Base-by-base conservation (phyloP, 1,140 invertebrate genomes). In the Eriocheir sinensis region DNA sequence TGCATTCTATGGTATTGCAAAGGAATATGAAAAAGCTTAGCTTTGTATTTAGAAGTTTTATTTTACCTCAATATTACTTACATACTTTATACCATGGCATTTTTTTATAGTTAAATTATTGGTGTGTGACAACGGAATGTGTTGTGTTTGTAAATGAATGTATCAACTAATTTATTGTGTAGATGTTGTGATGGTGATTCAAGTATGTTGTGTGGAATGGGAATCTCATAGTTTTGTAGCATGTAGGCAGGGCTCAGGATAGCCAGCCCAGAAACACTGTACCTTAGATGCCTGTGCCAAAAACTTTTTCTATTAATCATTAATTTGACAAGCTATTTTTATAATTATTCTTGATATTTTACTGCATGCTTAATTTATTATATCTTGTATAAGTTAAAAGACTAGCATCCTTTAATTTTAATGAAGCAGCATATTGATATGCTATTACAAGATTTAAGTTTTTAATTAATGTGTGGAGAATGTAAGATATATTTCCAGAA, bases 181-280 rank as follows among this genome's bases (percentile, higher is more conserved):
- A 4, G 21, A n/a, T n/a, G 60, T 72, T n/a, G 60, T 72, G 60
- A 72, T 72, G 21, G n/a, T 12, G 6, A n/a, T 72, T 4, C 27
- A n/a, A 72, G 27, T 72, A 21, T 72, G 60, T 4, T 72, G 17
- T 72, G 27, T n/a, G 6, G n/a, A n/a, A n/a, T n/a, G 60, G 27
- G n/a, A 1, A n/a, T 72, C 27, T 72, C 27, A 4, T 72, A 72
- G 60, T 15, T 15, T n/a, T n/a, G n/a, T 72, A 72, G 60, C n/a
- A 72, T 21, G 3, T 72, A 72, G 12, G 27, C n/a, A 72, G 60
- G 27, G 60, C 60, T 72, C 60, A 72, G 60, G 60, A 72, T n/a
- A 72, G 60, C 60, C n/a, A n/a, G n/a, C 60, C 60, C 60, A 72
- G 60, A n/a, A 72, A 72, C 60, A n/a, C 15, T 48, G 60, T 72